These are phyloP conservation scores for Lampris incognitus DNA, from an alignment of 2,113 vertebrate species.

Conservation along the genomic window DNA sequence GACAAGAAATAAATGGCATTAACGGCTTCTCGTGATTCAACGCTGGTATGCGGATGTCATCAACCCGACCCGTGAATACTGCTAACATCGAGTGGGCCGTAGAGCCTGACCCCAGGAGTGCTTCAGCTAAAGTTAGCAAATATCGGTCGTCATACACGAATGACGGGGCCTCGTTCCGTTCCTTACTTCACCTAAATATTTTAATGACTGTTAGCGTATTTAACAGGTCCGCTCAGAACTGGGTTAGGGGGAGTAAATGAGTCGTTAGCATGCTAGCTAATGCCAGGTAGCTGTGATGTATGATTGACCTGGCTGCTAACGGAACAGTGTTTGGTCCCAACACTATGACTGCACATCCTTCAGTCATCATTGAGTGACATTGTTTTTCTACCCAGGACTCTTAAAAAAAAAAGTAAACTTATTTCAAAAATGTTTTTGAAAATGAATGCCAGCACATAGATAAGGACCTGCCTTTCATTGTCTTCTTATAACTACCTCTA, in stretches of 20 bases:
- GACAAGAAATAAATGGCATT: background rate
- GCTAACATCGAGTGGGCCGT: slow-evolving; percentile 66
- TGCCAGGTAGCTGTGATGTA: slow-evolving; percentile 45
- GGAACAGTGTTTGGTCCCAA: slow-evolving; percentile 45
- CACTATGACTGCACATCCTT: slow-evolving; percentile 21
- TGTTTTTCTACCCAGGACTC: background rate
- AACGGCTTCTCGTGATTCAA: background rate
- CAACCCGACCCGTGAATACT: slow-evolving; percentile 39
- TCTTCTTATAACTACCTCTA: background rate
- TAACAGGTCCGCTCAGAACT: background rate
- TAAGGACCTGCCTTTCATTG: background rate
- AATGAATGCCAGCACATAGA: too few species aligned
- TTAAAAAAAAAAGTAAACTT: too few species aligned
- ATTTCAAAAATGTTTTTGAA: too few species aligned
- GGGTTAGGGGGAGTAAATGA: background rate
- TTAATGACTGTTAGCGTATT: background rate
- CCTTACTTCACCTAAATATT: too few species aligned
- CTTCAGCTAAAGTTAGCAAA: slow-evolving; percentile 29
- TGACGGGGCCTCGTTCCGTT: background rate
- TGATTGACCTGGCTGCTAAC: slow-evolving; percentile 71
- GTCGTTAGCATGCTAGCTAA: slow-evolving; percentile 51
- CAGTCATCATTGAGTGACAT: slow-evolving; percentile 12
- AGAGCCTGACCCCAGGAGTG: slow-evolving; percentile 51
- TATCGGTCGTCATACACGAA: background rate
- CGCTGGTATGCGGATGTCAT: slow-evolving; percentile 4